Evolutionary conservation across 2,113 vertebrate genomes (phyloP).

Genomic region (Anseranas semipalmata): DNA sequence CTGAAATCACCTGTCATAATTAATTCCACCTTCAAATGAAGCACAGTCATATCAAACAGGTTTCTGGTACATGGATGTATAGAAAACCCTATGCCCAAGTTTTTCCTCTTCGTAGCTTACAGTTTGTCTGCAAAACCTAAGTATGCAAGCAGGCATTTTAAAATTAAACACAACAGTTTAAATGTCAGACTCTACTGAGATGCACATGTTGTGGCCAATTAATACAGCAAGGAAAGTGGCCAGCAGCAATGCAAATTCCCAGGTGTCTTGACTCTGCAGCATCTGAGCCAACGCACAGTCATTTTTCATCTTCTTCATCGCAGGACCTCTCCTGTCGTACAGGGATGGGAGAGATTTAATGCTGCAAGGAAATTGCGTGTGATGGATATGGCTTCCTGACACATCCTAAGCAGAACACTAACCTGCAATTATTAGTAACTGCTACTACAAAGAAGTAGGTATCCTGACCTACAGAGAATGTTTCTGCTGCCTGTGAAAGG

Average conservation of each 20-base stretch:
- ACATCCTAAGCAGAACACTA: neutral
- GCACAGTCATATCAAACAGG: neutral
- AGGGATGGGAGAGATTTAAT: neutral
- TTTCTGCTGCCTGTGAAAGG: neutral
- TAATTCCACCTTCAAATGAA: neutral
- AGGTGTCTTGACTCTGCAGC: neutral
- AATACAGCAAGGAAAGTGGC: neutral
- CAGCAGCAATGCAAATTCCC: neutral
- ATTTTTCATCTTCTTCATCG: neutral
- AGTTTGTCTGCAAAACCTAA: neutral
- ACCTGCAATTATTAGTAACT: neutral
- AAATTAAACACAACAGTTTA: rapidly evolving
- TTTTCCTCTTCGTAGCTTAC: neutral
- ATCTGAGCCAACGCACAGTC: neutral
- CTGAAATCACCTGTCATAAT: neutral
- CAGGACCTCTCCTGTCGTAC: rapidly evolving
- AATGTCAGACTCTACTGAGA: rapidly evolving
- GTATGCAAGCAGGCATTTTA: neutral
- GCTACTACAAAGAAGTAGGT: neutral
- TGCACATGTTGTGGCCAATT: neutral
- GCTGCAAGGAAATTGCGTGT: rapidly evolving
- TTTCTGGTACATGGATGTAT: neutral
- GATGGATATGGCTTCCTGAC: neutral
- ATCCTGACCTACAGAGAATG: neutral
- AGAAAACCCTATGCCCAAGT: neutral